Conservation (phyloP, 1,140 invertebrate species). For the Zaprionus davidi region DNA sequence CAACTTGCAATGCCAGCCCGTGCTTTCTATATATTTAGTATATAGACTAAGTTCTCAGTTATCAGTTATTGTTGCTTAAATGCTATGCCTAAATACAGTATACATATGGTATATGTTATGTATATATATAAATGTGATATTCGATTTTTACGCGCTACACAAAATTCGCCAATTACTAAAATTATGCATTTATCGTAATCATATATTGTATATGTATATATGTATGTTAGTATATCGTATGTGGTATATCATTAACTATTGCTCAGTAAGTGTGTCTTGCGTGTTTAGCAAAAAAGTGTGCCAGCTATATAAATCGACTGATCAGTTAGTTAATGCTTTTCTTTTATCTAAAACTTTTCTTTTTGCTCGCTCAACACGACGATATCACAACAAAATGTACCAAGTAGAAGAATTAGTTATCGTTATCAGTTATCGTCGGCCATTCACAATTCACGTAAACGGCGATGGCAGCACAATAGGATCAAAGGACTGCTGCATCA, state of each 20-base stretch:
- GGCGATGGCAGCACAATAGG: conserved; percentile 79
- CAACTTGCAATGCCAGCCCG: conserved; percentile 60
- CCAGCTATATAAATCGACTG: conserved; percentile 53
- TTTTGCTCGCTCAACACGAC: conserved; percentile 78
- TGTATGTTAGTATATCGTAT: conserved; percentile 42
- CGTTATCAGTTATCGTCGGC: conserved; percentile 58
- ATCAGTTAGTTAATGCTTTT: conserved; percentile 49
- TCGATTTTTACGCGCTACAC: conserved; percentile 72
- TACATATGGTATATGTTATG: conserved; percentile 6
- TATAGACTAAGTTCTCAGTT: conserved; percentile 53
- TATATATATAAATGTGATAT: conserved; percentile 70
- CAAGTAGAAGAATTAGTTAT: conserved; percentile 81
- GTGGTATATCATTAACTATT: conserved; percentile 69
- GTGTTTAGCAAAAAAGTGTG: conserved; percentile 72
- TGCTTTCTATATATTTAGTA: conserved; percentile 31
- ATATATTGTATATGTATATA: conserved; percentile 55
- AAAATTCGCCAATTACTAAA: conserved; percentile 82
- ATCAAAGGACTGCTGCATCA: conserved; percentile 74
- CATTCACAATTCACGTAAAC: conserved; percentile 69
- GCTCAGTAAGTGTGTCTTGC: conserved; percentile 74
- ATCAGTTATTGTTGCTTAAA: conserved; percentile 74
- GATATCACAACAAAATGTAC: conserved; percentile 83
- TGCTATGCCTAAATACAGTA: conserved; percentile 64
- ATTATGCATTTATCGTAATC: conserved; percentile 65
- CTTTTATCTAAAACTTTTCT: conserved; percentile 39